phyloP scores from a whole-genome alignment of 1,140 invertebrate genomes.

The Leptinotarsa undecemlineata region DNA sequence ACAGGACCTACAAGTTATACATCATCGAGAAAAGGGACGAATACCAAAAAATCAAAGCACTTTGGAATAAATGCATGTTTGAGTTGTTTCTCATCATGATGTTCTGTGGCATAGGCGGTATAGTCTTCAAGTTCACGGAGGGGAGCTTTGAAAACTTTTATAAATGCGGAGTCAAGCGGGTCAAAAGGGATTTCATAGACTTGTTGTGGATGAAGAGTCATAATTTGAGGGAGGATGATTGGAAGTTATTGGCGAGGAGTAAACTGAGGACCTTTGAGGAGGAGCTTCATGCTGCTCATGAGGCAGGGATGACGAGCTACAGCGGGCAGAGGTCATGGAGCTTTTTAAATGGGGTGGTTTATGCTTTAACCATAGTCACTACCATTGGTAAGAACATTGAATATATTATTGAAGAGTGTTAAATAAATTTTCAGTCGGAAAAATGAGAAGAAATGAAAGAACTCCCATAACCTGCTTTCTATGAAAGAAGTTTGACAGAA shows the following conservation, averaged over 20 bases:
- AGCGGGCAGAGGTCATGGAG: conserved; percentile 87
- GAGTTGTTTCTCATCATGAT: conserved; percentile 69
- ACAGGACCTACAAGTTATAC: conserved; percentile 61
- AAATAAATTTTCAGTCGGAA: neutral
- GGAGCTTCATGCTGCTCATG: conserved; percentile 80
- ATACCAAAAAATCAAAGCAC: conserved; percentile 58
- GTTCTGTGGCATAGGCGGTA: conserved; percentile 75
- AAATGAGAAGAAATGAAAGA: too few species aligned
- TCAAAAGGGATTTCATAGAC: conserved; percentile 84
- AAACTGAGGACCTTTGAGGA: conserved; percentile 85
- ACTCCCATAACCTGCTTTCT: too few species aligned
- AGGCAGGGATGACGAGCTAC: conserved; percentile 77
- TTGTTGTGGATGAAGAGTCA: conserved; percentile 78
- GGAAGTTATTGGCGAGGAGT: conserved; percentile 80
- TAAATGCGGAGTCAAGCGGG: conserved; percentile 84
- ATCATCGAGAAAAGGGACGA: conserved; percentile 63
- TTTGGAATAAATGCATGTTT: conserved; percentile 70
- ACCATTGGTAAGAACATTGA: conserved; percentile 81
- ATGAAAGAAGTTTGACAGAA: too few species aligned
- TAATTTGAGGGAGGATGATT: conserved; percentile 81
- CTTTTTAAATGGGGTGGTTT: conserved; percentile 90
- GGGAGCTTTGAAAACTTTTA: conserved; percentile 82
- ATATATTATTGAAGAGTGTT: neutral
- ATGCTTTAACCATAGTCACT: conserved; percentile 88
- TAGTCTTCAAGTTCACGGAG: conserved; percentile 78